These are phyloP conservation scores for Theretra japonica DNA, from an alignment of 2,888 invertebrate genomes.

Conservation along the genomic window DNA sequence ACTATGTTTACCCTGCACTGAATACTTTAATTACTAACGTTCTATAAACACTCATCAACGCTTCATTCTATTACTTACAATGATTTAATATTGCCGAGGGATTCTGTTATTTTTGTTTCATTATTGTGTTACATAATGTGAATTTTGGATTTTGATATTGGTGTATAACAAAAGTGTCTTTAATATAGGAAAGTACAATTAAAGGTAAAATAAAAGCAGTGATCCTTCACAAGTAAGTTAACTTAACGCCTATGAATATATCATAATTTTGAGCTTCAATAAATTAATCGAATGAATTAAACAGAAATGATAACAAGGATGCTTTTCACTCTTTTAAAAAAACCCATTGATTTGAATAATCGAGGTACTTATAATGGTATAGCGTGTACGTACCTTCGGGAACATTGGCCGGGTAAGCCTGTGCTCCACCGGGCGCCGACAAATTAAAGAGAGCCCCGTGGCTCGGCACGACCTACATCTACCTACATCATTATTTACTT, in stretches of 20 bases:
- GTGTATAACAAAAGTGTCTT: background rate
- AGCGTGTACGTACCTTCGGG: background rate
- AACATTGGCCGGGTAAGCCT: background rate
- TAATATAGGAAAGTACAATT: too few relatives aligned
- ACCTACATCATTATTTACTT: conserved; percentile 9
- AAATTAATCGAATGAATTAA: background rate
- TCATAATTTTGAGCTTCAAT: background rate
- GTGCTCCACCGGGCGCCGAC: background rate
- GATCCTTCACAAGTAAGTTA: too few relatives aligned
- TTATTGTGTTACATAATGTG: too few relatives aligned
- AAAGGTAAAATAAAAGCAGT: too few relatives aligned
- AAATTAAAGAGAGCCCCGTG: conserved; percentile 4
- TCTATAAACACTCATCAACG: background rate
- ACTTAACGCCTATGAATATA: background rate
- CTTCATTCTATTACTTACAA: background rate
- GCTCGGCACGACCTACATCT: conserved; percentile 10
- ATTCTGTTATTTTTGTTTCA: too few relatives aligned
- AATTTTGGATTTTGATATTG: background rate
- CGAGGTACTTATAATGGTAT: background rate
- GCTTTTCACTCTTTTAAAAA: too few relatives aligned
- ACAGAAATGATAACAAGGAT: background rate
- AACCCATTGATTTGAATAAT: too few relatives aligned
- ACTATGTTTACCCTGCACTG: conserved; percentile 30
- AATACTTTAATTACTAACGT: conserved; percentile 4
- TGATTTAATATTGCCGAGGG: background rate